Evolutionary conservation across 2,797 vertebrate genomes (phyloP), one percentile per base, ranked within the genome.

Genomic region (Helostoma temminkii): DNA sequence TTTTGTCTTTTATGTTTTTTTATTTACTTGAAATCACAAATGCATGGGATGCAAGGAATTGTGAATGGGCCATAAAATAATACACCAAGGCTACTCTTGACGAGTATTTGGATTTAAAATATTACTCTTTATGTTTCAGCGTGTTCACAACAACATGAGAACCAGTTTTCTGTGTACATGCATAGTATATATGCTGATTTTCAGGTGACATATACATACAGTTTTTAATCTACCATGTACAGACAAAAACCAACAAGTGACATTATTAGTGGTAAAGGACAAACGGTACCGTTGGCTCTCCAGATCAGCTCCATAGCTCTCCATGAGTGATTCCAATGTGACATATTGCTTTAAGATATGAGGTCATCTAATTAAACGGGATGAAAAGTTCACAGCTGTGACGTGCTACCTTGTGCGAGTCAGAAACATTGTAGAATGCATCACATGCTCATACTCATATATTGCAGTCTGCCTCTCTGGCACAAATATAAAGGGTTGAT

Each of bases 361-460:
- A 74, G 83, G 79, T 85, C 88, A 88, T 91, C 88, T 90, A 92
- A 92, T 92, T 90, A 90, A 85, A 88, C 76, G 82, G 85, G 87
- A 91, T 56, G 60, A 89, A 89, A 88, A 91, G 83, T 91, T 91
- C 86, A 88, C 87, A 87, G 88, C 87, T 81, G 86, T 89, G 90
- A 92, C 75, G 82, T 53, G 70, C 49, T 36, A 61, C 81, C 74
- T 83, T 64, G 87, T 83, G 81, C 80, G 85, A 90, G 88, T 80
- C 62, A 63, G 79, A 82, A 83, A 82, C 72, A 71, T 68, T 62
- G 84, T 88, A 77, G 88, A 81, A 88, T 84, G 83, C 66, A 88
- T 83, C 66, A 67, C 71, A 81, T 78, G 79, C 81, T 88, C 84
- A 76, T 66, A 59, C 80, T 77, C 71, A 66, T 59, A 55, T 78